phyloP scores from a whole-genome alignment of 2,113 vertebrate species.

The Axis porcinus region DNA sequence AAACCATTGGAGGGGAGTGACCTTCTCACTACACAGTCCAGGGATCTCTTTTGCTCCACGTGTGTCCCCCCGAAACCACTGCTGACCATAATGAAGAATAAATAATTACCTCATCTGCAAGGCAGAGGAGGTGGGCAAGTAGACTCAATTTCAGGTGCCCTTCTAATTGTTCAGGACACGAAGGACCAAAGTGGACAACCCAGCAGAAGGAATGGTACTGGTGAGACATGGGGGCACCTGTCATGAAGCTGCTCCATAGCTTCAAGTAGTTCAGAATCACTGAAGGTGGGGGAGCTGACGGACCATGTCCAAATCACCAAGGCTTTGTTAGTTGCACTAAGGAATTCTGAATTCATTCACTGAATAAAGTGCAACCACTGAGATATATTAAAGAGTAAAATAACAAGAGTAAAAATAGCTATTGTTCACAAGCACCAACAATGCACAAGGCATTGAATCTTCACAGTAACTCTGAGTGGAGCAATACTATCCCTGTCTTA shows the following conservation, averaged over 20 bases:
- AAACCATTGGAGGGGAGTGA: background rate
- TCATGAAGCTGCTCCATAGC: too few species aligned
- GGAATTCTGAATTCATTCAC: background rate
- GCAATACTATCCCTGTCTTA: background rate
- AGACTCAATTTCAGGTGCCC: background rate
- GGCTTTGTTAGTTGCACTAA: background rate
- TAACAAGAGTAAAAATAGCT: background rate
- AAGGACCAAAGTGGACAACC: background rate
- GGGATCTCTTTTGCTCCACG: background rate
- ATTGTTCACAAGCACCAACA: background rate
- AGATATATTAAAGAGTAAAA: background rate
- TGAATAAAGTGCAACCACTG: background rate
- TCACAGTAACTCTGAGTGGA: background rate
- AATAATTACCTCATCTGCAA: background rate
- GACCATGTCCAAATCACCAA: background rate
- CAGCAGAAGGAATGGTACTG: background rate
- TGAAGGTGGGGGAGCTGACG: background rate
- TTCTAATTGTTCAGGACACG: background rate
- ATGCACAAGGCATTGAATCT: too few species aligned
- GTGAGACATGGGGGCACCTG: accelerated
- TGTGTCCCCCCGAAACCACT: background rate
- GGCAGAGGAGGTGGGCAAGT: background rate
- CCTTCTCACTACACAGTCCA: background rate
- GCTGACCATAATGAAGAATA: background rate
- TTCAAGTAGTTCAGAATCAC: background rate